Base-by-base conservation (phyloP, 2,888 invertebrate species). In the Beris morrisii region DNA sequence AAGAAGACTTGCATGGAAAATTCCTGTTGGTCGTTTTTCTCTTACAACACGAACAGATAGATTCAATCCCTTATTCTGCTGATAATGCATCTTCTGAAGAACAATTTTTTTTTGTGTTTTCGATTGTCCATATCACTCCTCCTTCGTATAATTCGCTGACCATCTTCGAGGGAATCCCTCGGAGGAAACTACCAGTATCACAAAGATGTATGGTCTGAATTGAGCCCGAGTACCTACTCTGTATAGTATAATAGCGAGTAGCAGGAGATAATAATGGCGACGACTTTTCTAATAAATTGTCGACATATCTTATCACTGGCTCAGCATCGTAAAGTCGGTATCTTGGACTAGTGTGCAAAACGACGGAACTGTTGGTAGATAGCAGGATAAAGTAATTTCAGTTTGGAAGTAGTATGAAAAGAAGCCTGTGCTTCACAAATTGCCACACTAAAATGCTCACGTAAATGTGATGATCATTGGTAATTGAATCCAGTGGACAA, bases 401-500 rank as follows among this genome's bases (percentile, higher is more conserved):
- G 50, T 52, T 44, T 61, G 52, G 32, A 22, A 32, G 38, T 38
- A 38, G 7, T 9, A 38, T 52, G 61, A 52, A 61, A 61, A 61
- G 38, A 38, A 64, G 12, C 44, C 31, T 30, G 45, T 45, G 56
- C 5, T 38, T 7, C 38, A 38, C 56, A 65, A 65, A 65, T 65
- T 65, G 65, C 22, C 61, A 65, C 54, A 48, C 56, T 45, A 48
- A 64, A 64, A 44, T 44, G 43, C 38, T 48, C 65, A 65, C 65
- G 56, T 65, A 65, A 65, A 56, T 65, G 56, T 46, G 48, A 56
- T 65, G 56, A 30, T 65, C 56, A 56, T 56, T 55, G 55, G 61
- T 61, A 56, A 65, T 65, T 65, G 56, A 56, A 54, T 64, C 64
- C 38, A 45, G 64, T 64, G 64, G 65, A 65, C 65, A 56, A 65